phyloP scores from a whole-genome alignment of 2,113 vertebrate genomes.

The Oncorhynchus mykiss region DNA sequence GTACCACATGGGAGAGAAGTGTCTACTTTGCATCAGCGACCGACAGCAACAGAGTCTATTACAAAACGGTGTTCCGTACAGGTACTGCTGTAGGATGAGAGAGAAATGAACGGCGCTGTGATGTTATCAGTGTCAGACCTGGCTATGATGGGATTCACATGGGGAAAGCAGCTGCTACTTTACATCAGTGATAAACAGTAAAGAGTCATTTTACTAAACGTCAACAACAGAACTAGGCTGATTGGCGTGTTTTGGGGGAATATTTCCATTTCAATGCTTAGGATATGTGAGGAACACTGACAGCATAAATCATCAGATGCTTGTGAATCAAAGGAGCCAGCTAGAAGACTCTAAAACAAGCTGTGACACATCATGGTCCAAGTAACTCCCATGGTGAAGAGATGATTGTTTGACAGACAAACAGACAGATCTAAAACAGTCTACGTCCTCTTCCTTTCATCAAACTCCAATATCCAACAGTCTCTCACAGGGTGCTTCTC shows the following conservation, averaged over 20 bases:
- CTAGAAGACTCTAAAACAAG: too few species aligned
- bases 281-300: background rate
- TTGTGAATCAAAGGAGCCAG: background rate
- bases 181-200: too few species aligned
- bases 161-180: too few species aligned
- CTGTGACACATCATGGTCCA: background rate
- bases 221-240: background rate
- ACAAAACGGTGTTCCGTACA: background rate
- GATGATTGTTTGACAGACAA: too few species aligned
- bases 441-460: too few species aligned
- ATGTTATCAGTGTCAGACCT: too few species aligned
- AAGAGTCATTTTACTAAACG: background rate
- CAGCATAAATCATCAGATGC: background rate
- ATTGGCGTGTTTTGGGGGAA: background rate
- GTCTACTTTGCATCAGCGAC: background rate
- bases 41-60: background rate
- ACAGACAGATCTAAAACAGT: background rate
- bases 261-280: background rate
- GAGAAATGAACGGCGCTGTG: too few species aligned
- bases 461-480: too few species aligned
- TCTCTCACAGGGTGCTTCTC: background rate
- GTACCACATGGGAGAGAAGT: background rate
- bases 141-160: too few species aligned
- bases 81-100: too few species aligned
- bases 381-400: background rate